phyloP scores from a whole-genome alignment of 2,888 invertebrate genomes.

The Horisme vitalbata region DNA sequence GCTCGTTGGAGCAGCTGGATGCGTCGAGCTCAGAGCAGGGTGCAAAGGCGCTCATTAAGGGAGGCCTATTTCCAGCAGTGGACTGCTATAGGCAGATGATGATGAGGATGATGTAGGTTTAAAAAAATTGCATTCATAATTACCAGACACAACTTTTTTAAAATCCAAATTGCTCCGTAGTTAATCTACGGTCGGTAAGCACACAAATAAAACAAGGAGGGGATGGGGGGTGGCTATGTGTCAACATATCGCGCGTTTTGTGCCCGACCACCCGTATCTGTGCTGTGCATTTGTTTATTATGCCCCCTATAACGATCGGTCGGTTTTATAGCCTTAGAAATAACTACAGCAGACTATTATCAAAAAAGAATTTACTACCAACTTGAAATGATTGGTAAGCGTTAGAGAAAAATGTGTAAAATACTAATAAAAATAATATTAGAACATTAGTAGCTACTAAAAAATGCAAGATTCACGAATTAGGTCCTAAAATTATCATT shows the following conservation, averaged over 20 bases:
- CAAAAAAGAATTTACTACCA: constrained; percentile 49
- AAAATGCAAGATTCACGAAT: no score
- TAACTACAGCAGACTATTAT: constrained; percentile 53
- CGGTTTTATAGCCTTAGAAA: constrained; percentile 67
- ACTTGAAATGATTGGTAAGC: constrained; percentile 32
- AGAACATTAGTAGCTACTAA: no score
- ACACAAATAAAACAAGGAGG: constrained; percentile 36
- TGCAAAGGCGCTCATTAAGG: no score
- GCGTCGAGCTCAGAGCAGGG: no score
- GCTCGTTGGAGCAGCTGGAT: no score
- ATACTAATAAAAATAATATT: no score
- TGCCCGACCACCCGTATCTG: constrained; percentile 71
- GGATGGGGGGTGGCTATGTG: constrained; percentile 44
- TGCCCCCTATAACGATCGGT: constrained; percentile 47
- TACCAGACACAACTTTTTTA: constrained; percentile 10
- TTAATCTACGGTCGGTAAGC: constrained; percentile 25
- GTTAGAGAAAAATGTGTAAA: no score
- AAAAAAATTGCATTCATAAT: no score
- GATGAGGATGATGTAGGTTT: no score
- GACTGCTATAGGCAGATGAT: no score
- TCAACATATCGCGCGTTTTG: constrained; percentile 69
- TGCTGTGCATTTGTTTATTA: constrained; percentile 63
- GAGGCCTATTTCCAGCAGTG: no score
- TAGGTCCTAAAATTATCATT: no score
- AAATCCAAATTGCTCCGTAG: constrained; percentile 24